phyloP scores from a whole-genome alignment of 2,888 invertebrate genomes.

The Hoplodrina blanda region DNA sequence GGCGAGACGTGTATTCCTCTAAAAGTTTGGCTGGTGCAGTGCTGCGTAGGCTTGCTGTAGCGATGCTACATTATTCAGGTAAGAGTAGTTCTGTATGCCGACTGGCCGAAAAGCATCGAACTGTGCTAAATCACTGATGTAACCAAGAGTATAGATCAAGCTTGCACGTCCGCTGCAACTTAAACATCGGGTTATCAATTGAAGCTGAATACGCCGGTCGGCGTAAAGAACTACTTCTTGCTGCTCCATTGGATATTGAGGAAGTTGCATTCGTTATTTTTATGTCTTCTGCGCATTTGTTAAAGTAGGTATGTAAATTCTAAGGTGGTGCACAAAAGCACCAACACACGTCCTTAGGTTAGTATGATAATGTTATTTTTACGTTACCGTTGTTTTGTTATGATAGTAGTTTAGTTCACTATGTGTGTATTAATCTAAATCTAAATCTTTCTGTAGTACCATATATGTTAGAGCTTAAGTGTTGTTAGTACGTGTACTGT shows the following conservation, averaged over 20 bases:
- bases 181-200: conserved; percentile 8
- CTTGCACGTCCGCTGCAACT: conserved; percentile 2
- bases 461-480: conserved; percentile 11
- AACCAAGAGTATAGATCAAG: background rate
- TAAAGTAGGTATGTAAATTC: conserved; percentile 5
- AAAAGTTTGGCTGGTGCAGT: background rate
- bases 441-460: conserved; percentile 3
- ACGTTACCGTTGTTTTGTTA: conserved; percentile 5
- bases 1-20: background rate
- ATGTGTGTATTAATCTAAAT: conserved; percentile 12
- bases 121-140: conserved; percentile 13
- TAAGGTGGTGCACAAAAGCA: background rate
- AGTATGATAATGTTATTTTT: conserved; percentile 9
- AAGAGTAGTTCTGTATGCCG: background rate
- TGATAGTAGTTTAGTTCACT: conserved; percentile 24
- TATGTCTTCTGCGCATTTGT: background rate
- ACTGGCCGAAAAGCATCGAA: background rate
- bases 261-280: background rate
- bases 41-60: background rate
- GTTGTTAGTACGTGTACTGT: conserved; percentile 15
- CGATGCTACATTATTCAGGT: conserved; percentile 7
- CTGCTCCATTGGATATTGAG: conserved; percentile 4
- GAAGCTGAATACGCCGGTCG: background rate
- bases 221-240: background rate
- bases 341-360: conserved; percentile 1